Conservation (phyloP, 2,888 invertebrate species). For the Drosophila austrosaltans region DNA sequence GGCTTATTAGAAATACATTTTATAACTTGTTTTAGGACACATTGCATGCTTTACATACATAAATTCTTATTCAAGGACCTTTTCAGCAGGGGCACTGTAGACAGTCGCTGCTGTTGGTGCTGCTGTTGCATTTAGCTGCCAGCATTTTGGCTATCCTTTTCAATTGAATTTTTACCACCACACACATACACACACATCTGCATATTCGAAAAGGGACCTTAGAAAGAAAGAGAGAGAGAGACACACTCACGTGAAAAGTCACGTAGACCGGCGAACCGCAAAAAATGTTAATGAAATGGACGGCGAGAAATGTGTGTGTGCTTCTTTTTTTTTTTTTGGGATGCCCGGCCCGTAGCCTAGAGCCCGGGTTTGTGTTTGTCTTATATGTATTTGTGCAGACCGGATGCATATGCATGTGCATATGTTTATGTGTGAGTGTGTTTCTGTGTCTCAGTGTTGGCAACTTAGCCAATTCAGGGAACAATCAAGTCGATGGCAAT, state of each 20-base stretch:
- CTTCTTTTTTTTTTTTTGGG: conserved; percentile 20
- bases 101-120: background rate
- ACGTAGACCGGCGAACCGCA: conserved; percentile 36
- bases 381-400: conserved; percentile 13
- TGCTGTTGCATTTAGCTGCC: conserved; percentile 8
- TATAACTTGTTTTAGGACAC: conserved; percentile 23
- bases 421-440: background rate
- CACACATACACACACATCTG: conserved; percentile 3
- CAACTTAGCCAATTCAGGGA: background rate
- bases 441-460: background rate
- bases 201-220: conserved; percentile 3
- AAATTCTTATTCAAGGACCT: conserved; percentile 4
- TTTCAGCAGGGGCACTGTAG: background rate
- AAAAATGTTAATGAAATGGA: conserved; percentile 68
- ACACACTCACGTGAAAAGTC: conserved; percentile 19
- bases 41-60: conserved; percentile 9
- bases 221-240: conserved; percentile 1
- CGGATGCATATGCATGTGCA: conserved; percentile 14
- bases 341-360: conserved; percentile 1
- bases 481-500: no score
- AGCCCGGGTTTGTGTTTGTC: conserved; percentile 1
- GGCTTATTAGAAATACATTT: conserved; percentile 12
- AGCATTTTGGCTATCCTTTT: background rate
- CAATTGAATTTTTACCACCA: conserved; percentile 31
- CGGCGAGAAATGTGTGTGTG: conserved; percentile 45